These are phyloP conservation scores for Rhabdomys dilectus DNA, from an alignment of 2,113 vertebrate species.

Conservation along the genomic window DNA sequence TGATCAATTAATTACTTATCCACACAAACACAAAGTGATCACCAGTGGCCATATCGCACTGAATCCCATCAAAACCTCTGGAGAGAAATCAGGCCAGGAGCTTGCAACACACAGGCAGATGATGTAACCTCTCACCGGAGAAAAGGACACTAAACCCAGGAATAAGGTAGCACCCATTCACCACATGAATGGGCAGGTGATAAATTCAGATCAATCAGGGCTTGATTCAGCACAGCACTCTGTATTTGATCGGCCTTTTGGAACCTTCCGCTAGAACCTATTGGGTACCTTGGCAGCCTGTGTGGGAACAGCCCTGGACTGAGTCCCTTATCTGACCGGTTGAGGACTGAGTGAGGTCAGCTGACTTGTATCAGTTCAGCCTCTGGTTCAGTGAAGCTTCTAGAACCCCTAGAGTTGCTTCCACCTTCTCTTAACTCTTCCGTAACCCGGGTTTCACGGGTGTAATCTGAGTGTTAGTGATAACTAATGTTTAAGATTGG, in stretches of 20 bases:
- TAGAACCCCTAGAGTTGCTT: background rate
- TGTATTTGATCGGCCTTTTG: background rate
- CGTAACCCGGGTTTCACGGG: background rate
- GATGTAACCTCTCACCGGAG: background rate
- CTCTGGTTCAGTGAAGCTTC: background rate
- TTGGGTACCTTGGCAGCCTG: background rate
- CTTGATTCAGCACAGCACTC: no score
- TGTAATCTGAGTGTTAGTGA: background rate
- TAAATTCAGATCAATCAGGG: no score
- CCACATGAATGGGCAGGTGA: background rate
- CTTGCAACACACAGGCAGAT: background rate
- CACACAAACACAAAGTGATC: background rate
- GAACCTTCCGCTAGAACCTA: background rate
- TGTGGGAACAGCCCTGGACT: background rate
- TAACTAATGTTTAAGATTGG: background rate
- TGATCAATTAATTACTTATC: background rate
- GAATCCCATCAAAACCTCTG: background rate
- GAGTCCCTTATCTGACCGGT: background rate
- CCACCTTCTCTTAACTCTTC: background rate
- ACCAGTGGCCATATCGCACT: background rate
- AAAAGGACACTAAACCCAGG: background rate
- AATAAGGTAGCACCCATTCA: no score
- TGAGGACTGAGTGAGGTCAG: background rate
- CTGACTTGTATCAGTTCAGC: background rate
- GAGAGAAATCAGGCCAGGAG: background rate